Conservation (phyloP, 2,888 invertebrate species). For the Tethea ocularis region DNA sequence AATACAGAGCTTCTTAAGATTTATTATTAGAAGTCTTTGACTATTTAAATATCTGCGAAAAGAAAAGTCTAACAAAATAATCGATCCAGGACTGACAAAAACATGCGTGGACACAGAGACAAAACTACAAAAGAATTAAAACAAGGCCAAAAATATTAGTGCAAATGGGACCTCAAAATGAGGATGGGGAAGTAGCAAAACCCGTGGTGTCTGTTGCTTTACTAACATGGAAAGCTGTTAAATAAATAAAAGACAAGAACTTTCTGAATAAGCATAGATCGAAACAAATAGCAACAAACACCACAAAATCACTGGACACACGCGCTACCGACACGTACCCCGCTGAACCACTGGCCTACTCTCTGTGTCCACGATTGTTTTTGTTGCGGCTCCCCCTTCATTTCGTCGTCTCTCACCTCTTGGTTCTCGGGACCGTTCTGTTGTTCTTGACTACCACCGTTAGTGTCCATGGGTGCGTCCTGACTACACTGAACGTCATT, state of each 20-base stretch:
- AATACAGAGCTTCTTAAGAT: not conserved
- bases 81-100: slow-evolving; percentile 48
- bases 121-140: slow-evolving; percentile 54
- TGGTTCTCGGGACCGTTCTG: slow-evolving; percentile 73
- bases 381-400: slow-evolving; percentile 73
- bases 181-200: slow-evolving; percentile 69
- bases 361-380: slow-evolving; percentile 88
- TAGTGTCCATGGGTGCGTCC: slow-evolving; percentile 78
- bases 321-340: slow-evolving; percentile 86
- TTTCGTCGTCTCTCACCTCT: slow-evolving; percentile 80
- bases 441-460: slow-evolving; percentile 75
- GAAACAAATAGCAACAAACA: slow-evolving; percentile 66
- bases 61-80: slow-evolving; percentile 43
- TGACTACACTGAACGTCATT: slow-evolving; percentile 67
- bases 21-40: not conserved
- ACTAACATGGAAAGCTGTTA: not conserved
- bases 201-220: slow-evolving; percentile 71
- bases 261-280: slow-evolving; percentile 26
- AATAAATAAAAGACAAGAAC: not conserved
- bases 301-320: slow-evolving; percentile 58
- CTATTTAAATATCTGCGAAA: slow-evolving; percentile 36
- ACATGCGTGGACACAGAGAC: slow-evolving; percentile 83
- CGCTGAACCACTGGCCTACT: slow-evolving; percentile 88
- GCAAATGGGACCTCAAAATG: slow-evolving; percentile 79
- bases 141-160: slow-evolving; percentile 56